Evolutionary conservation across 2,113 vertebrate genomes (phyloP).

Genomic region (Acanthochromis polyacanthus): DNA sequence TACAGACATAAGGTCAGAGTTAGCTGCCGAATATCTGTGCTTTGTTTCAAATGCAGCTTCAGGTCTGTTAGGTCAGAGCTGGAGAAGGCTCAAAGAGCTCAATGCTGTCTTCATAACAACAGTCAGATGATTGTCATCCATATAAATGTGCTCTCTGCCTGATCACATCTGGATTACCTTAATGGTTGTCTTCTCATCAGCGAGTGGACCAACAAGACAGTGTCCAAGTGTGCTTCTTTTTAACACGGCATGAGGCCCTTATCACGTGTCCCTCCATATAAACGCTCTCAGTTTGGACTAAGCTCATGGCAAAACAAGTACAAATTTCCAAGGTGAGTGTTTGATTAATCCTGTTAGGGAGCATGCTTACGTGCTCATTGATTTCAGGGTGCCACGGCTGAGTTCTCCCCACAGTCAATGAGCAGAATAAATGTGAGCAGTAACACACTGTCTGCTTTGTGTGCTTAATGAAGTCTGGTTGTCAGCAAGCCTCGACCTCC

Average conservation of each 20-base stretch:
- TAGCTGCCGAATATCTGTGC: too few species aligned
- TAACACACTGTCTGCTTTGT: constrained; percentile 30
- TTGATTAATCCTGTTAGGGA: constrained; percentile 54
- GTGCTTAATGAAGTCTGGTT: constrained; percentile 50
- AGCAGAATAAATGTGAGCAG: constrained; percentile 53
- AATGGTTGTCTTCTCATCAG: not conserved
- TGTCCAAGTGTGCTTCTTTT: not conserved
- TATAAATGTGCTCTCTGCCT: too few species aligned
- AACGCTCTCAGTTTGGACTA: constrained; percentile 5
- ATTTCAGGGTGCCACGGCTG: constrained; percentile 25
- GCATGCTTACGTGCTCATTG: constrained; percentile 49
- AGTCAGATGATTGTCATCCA: too few species aligned
- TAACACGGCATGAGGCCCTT: not conserved
- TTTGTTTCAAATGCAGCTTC: too few species aligned
- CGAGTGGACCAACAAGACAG: constrained; percentile 12
- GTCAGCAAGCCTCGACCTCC: constrained; percentile 24
- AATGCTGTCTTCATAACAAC: too few species aligned
- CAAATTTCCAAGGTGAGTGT: constrained; percentile 40
- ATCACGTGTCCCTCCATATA: not conserved
- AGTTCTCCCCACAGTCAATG: constrained; percentile 38
- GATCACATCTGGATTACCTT: too few species aligned
- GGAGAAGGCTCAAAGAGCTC: too few species aligned
- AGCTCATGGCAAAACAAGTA: constrained; percentile 16
- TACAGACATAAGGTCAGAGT: too few species aligned
- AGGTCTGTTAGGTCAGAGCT: too few species aligned